phyloP scores from a whole-genome alignment of 2,113 vertebrate species.

The Gracilinanus agilis region DNA sequence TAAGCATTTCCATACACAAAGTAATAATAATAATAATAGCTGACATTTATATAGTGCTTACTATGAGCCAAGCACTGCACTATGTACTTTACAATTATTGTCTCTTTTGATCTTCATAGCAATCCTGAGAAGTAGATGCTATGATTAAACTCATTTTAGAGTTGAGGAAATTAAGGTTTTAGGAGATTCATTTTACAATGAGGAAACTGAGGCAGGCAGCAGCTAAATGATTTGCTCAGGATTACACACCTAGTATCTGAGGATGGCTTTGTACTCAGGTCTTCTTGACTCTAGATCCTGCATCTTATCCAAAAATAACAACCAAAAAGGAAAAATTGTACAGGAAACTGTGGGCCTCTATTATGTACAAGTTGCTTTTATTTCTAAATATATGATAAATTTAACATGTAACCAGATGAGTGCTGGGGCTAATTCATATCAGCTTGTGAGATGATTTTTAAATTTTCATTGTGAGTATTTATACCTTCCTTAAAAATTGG shows the following conservation, averaged over 20 bases:
- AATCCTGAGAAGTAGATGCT: not conserved
- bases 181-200: not conserved
- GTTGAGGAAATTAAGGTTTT: not conserved
- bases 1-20: not conserved
- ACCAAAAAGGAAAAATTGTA: not conserved
- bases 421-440: not conserved
- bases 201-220: not conserved
- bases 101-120: not conserved
- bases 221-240: not conserved
- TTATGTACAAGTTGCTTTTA: not conserved
- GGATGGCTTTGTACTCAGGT: not conserved
- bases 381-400: not conserved
- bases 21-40: not conserved
- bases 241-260: not conserved
- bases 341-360: not conserved
- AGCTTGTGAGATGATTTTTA: not conserved
- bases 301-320: not conserved
- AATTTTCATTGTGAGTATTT: not conserved
- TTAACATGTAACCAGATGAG: not conserved
- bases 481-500: not conserved
- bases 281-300: not conserved
- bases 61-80: not conserved
- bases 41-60: not conserved
- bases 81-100: not conserved
- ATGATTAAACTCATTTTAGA: not conserved